phyloP scores from a whole-genome alignment of 2,888 invertebrate genomes.

The Brachylomia viminalis region DNA sequence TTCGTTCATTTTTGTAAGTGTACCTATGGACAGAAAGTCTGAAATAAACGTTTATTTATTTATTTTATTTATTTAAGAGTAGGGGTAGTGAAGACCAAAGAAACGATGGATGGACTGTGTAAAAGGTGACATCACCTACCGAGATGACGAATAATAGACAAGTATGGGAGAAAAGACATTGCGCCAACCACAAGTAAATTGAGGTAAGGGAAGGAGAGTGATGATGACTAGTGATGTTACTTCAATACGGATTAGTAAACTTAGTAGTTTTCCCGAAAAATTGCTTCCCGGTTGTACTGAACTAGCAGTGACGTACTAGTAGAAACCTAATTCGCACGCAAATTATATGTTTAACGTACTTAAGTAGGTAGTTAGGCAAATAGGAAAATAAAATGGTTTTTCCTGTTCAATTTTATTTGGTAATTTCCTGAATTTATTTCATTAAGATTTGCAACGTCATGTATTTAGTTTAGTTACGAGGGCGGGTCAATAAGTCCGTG shows the following conservation, averaged over 20 bases:
- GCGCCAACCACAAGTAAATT: not conserved
- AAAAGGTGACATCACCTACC: not conserved
- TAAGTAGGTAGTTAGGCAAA: not conserved
- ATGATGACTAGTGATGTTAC: not conserved
- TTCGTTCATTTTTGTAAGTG: no score
- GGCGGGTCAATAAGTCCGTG: no score
- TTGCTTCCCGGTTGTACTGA: not conserved
- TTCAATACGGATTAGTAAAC: not conserved
- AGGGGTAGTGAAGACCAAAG: not conserved
- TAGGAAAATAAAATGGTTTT: not conserved
- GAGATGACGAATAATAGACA: not conserved
- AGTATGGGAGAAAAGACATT: not conserved
- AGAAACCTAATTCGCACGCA: not conserved
- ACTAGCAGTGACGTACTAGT: not conserved
- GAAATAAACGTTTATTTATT: no score
- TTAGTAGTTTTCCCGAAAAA: not conserved
- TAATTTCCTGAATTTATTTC: not conserved
- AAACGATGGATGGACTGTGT: not conserved
- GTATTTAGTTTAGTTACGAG: not conserved
- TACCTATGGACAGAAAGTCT: no score
- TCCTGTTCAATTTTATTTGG: not conserved
- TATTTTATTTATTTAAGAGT: not conserved
- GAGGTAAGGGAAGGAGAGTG: not conserved
- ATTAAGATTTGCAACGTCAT: not conserved
- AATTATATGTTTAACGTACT: conserved; percentile 13